phyloP scores from a whole-genome alignment of 2,797 vertebrate genomes.

The Buceros bicornis region DNA sequence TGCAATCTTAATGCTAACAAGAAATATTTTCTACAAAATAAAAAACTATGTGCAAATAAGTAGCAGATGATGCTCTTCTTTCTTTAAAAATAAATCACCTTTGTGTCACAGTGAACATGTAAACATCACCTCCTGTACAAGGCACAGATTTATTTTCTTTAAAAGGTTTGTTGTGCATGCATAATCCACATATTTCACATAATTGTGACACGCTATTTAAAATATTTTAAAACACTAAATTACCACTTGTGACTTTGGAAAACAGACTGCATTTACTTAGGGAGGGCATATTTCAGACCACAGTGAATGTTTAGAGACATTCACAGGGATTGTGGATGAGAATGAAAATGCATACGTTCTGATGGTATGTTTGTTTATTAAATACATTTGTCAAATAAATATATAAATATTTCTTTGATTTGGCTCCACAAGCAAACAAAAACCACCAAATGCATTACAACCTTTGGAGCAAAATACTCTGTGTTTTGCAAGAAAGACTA shows the following conservation, averaged over 20 bases:
- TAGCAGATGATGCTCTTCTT: background rate
- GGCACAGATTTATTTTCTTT: background rate
- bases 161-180: background rate
- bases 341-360: background rate
- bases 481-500: background rate
- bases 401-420: background rate
- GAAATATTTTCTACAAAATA: background rate
- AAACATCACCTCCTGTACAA: background rate
- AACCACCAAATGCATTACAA: background rate
- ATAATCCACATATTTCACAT: background rate
- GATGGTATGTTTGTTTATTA: background rate
- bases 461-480: background rate
- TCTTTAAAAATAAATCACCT: background rate
- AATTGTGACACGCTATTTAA: background rate
- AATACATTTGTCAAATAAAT: background rate
- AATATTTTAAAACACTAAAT: background rate
- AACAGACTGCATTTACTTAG: background rate
- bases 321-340: background rate
- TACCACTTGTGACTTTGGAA: background rate
- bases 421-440: background rate
- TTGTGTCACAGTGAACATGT: background rate
- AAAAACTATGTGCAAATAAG: background rate
- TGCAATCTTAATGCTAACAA: background rate
- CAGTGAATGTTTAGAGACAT: background rate
- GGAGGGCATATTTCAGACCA: background rate